Evolutionary conservation across 1,140 invertebrate species (phyloP), one percentile per base, ranked within the genome.

Genomic region (Heliconius eleuchia): DNA sequence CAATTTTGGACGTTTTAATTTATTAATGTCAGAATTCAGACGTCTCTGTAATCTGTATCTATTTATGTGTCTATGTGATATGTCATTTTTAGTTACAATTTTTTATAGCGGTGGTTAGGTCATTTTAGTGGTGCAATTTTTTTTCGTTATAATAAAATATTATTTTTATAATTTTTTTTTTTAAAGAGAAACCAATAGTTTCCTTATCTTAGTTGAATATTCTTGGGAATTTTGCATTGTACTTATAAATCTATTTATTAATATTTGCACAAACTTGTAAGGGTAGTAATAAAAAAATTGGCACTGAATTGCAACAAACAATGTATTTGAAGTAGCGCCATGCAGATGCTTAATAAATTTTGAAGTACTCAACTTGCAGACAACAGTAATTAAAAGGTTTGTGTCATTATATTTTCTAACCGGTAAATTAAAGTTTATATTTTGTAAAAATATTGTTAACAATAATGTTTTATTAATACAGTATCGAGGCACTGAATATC

Each of bases 251-350:
- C 60, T 66, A 30, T 66, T 27, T 66, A 66, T 66, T 16, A 30
- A 66, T 27, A 66, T 66, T 66, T 66, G 60, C 23, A 27, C n/a
- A 76, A 76, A 76, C 37, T 76, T 76, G 55, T 76, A 76, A 76
- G 74, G 79, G 79, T 80, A 80, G 75, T 57, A 80, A 74, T 80
- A 80, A 80, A 80, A 73, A 77, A 80, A 80, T 80, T 80, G 79
- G 79, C 79, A 80, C 79, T 34, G 71, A 74, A 30, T 66, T 66
- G 60, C 60, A 66, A 66, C 60, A 66, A 66, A 71, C 39, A 37
- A 42, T 80, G 74, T 76, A 34, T 80, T 76, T 73, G 74, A 73
- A 80, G 52, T 80, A 75, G 74, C 71, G 79, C 75, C 71, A 80
- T 80, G 79, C 75, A 77, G 66, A 57, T 80, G 52, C 60, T 77